phyloP scores from a whole-genome alignment of 2,888 invertebrate species.

The Scaptomyza parva region DNA sequence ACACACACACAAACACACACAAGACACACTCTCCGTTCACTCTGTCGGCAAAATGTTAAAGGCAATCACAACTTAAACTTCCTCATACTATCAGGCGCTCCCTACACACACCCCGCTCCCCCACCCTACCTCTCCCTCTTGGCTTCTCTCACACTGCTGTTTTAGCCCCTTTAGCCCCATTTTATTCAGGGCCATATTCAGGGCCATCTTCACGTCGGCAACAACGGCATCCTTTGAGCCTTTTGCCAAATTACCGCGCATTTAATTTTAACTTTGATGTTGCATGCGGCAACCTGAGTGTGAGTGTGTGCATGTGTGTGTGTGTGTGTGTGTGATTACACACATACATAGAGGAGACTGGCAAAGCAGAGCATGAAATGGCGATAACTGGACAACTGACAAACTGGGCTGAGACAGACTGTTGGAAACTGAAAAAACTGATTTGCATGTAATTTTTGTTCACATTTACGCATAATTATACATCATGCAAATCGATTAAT shows the following conservation, averaged over 20 bases:
- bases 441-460: slow-evolving; percentile 68
- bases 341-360: neutral
- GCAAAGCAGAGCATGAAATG: slow-evolving; percentile 57
- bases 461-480: slow-evolving; percentile 38
- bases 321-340: slow-evolving; percentile 30
- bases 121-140: neutral
- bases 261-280: slow-evolving; percentile 84
- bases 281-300: slow-evolving; percentile 81
- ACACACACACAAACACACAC: slow-evolving; percentile 1
- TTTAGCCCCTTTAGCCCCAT: slow-evolving; percentile 11
- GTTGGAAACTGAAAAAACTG: slow-evolving; percentile 32
- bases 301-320: slow-evolving; percentile 38
- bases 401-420: slow-evolving; percentile 20
- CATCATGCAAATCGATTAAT: slow-evolving; percentile 2
- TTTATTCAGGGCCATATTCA: slow-evolving; percentile 37
- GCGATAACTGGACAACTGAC: slow-evolving; percentile 54
- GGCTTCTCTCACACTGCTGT: neutral
- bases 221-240: slow-evolving; percentile 81
- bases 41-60: slow-evolving; percentile 68
- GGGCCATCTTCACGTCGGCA: slow-evolving; percentile 63
- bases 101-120: neutral
- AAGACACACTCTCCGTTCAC: slow-evolving; percentile 24
- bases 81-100: slow-evolving; percentile 31
- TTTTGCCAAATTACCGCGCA: slow-evolving; percentile 83
- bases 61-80: slow-evolving; percentile 50